Evolutionary conservation across 2,888 invertebrate genomes (phyloP), one percentile per base, ranked within the genome.

Genomic region (Torymus aiolomorphi): DNA sequence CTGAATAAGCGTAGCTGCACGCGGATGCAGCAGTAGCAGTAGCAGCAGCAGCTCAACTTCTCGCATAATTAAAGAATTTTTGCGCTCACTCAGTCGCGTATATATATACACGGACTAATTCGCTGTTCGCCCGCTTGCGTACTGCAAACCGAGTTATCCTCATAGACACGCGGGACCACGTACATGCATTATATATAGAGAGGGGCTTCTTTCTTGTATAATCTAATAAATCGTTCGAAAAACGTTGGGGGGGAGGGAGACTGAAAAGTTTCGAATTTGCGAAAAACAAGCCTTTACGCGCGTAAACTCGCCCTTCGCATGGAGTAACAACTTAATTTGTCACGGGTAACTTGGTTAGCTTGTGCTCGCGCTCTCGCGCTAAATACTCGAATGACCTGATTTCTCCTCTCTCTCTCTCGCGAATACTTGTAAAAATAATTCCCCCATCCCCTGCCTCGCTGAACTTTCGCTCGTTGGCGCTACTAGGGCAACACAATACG

Each of bases 281-380:
- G 18, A 72, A 67, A 67, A 72, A 67, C 78, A 61, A 66, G 49
- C 69, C 24, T 52, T 56, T 56, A 65, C 42, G 20, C 63, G 49
- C 51, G 56, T 74, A 54, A 61, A 52, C 66, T 66, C 66, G n/a
- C n/a, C 57, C 54, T 70, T 70, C 56, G 57, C 57, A 13, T 51
- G 42, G 76, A 51, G 71, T 65, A 71, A 65, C 71, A 72, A 78
- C 72, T 78, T 66, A 65, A 85, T 87, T 87, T 85, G 84, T 83
- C 83, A 82, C 82, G 83, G 42, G 84, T 86, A 87, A 87, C 86
- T 85, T 85, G 83, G 85, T 86, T 86, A 82, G 79, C 77, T 75
- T 42, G 42, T 5, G 31, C 24, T 2, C 5, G 2, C 5, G 3
- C 31, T 1, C 42, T 76, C 66, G 11, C 52, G 70, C 57, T 70